Base-by-base conservation (phyloP, 2,113 vertebrate genomes). In the Labeo rohita region DNA sequence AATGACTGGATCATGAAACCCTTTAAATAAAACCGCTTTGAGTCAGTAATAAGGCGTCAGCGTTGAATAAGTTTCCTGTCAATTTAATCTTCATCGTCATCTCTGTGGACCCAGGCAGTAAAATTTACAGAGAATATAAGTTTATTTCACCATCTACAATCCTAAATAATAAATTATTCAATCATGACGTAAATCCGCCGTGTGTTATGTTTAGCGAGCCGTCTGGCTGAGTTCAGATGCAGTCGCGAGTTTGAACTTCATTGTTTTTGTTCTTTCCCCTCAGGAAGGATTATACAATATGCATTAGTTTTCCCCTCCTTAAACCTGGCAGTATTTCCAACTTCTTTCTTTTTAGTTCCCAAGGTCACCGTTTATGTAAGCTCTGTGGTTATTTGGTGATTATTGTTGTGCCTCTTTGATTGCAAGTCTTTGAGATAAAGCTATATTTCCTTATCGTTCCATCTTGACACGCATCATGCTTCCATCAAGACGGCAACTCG, bases 271-370 rank as follows among this genome's bases (percentile, higher is more conserved):
- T 73, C 50, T 73, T 70, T 36, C 50, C 63, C 82, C 68, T 56
- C 68, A 73, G 68, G 82, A 84, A 56, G 36, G 66, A 59, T 84
- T 56, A 84, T 59, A 74, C 50, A 84, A 73, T 59, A 73, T 73
- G 80, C 80, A 82, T 82, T 43, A 54, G 47, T 70, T 83, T 28
- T 16, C 12, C 6, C 16, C 36, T 16, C 39, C 21, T 7, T 21
- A 59, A 56, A 66, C 47, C 47, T 82, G 45, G 5, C 50, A 54
- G 21, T 43, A 13, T 56, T 83, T 72, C 43, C 80, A 4, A 12
- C 49, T 39, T 83, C 45, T 43, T 36, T 39, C 28, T 34, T 82
- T 82, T 56, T 13, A 50, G 8, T 66, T 50, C 45, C 68, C 47
- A 54, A n/a, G 80, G 65, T 83, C 10, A 70, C 52, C 21, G 11